These are phyloP conservation scores for Habroteleia sp. DNA, from an alignment of 2,888 invertebrate genomes.

Conservation along the genomic window DNA sequence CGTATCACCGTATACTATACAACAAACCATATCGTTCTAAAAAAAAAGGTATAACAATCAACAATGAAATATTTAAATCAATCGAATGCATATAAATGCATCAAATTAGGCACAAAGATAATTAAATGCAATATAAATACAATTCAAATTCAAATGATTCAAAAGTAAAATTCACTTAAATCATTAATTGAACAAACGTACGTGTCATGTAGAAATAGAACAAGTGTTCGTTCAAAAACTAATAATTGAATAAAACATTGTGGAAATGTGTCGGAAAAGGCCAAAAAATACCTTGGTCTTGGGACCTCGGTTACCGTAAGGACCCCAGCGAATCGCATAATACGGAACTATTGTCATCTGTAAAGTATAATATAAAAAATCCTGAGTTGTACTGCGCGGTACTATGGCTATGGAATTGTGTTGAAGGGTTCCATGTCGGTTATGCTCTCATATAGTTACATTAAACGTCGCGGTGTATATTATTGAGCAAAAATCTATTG, in stretches of 20 bases:
- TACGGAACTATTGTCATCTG: conserved; percentile 81
- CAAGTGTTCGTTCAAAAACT: too few species aligned
- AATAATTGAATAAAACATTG: conserved; percentile 9
- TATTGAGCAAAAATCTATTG: conserved; percentile 44
- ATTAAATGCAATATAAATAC: background rate
- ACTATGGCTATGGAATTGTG: conserved; percentile 81
- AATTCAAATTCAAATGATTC: too few species aligned
- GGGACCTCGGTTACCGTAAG: conserved; percentile 53
- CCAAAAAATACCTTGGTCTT: conserved; percentile 42
- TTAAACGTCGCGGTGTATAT: conserved; percentile 5
- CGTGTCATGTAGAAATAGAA: too few species aligned
- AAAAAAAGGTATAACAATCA: too few species aligned
- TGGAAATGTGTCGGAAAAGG: conserved; percentile 33
- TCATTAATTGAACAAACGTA: too few species aligned
- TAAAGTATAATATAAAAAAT: conserved; percentile 81
- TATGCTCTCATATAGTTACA: conserved; percentile 22
- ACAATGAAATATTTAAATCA: too few species aligned
- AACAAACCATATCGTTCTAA: conserved; percentile 1
- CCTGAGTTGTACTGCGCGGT: conserved; percentile 81
- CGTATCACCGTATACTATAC: conserved; percentile 7
- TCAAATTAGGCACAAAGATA: background rate
- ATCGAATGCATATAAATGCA: too few species aligned
- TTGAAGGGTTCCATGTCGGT: conserved; percentile 69
- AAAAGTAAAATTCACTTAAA: too few species aligned
- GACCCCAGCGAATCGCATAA: conserved; percentile 69